These are phyloP conservation scores for Larimichthys crocea DNA, from an alignment of 2,113 vertebrate species.

Conservation along the genomic window DNA sequence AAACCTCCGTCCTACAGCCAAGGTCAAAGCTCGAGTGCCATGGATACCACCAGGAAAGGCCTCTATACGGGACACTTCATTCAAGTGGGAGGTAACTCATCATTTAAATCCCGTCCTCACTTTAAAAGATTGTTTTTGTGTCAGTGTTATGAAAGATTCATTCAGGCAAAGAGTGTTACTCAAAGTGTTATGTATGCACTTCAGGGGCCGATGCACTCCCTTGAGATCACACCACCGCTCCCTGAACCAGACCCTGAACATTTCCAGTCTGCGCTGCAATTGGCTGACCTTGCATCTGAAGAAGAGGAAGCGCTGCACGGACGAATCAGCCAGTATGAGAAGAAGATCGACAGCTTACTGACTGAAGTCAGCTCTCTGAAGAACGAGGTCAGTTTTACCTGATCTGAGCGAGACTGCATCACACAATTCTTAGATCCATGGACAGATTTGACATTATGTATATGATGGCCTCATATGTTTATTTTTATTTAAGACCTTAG, in stretches of 20 bases:
- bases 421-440: not conserved
- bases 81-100: slow-evolving; percentile 90
- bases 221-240: slow-evolving; percentile 82
- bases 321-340: slow-evolving; percentile 90
- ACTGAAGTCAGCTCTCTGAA: slow-evolving; percentile 89
- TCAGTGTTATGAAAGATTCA: not conserved
- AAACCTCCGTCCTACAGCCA: slow-evolving; percentile 78
- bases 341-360: slow-evolving; percentile 90
- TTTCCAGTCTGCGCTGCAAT: slow-evolving; percentile 82
- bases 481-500: not conserved
- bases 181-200: slow-evolving; percentile 4
- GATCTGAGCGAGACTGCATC: not conserved
- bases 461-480: not conserved
- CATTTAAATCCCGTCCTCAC: not conserved
- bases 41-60: slow-evolving; percentile 92
- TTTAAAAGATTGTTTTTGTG: not conserved
- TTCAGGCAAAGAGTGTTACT: not conserved
- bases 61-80: slow-evolving; percentile 81
- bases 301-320: slow-evolving; percentile 86
- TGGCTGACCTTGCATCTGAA: slow-evolving; percentile 90
- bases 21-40: slow-evolving; percentile 88
- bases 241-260: slow-evolving; percentile 76
- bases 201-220: slow-evolving; percentile 86
- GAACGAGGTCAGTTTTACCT: slow-evolving; percentile 85
- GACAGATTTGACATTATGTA: not conserved